Conservation (phyloP, 2,888 invertebrate species). For the Onchidella celtica region DNA sequence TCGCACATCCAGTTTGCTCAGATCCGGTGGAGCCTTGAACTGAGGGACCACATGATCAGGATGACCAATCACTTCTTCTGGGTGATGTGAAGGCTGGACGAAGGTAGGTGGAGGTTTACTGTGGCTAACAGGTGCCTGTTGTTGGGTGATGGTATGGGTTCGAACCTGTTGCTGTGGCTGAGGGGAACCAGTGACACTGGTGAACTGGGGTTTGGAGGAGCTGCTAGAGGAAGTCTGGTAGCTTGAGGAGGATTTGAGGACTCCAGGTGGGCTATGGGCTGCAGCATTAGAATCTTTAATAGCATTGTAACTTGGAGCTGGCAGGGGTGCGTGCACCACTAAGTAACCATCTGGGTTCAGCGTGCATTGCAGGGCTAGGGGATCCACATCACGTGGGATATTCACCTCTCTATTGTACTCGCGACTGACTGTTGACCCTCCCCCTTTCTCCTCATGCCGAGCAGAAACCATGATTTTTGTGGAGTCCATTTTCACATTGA, state of each 20-base stretch:
- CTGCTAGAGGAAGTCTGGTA: constrained; percentile 42
- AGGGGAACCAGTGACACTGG: constrained; percentile 9
- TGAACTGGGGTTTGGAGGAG: neutral
- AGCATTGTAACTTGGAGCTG: constrained; percentile 53
- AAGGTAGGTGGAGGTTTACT: constrained; percentile 35
- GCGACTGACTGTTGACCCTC: constrained; percentile 69
- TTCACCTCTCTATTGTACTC: constrained; percentile 74
- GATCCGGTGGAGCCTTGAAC: constrained; percentile 44
- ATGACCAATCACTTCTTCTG: constrained; percentile 14
- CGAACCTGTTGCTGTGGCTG: constrained; percentile 59
- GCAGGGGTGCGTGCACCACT: constrained; percentile 67
- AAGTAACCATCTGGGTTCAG: constrained; percentile 73
- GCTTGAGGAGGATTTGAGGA: constrained; percentile 27
- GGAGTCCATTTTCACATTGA: constrained; percentile 73
- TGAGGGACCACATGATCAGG: constrained; percentile 44
- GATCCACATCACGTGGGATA: constrained; percentile 72
- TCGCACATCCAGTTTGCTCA: constrained; percentile 48
- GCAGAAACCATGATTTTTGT: constrained; percentile 72
- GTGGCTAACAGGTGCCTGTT: constrained; percentile 29
- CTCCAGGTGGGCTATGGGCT: constrained; percentile 23
- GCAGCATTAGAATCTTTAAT: constrained; percentile 37
- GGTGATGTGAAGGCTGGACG: constrained; percentile 1
- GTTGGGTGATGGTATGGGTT: constrained; percentile 44
- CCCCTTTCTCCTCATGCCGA: constrained; percentile 69
- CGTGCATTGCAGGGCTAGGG: constrained; percentile 70